Evolutionary conservation across 2,888 invertebrate genomes (phyloP), one percentile per base, ranked within the genome.

Genomic region (Sminthurides aquaticus): DNA sequence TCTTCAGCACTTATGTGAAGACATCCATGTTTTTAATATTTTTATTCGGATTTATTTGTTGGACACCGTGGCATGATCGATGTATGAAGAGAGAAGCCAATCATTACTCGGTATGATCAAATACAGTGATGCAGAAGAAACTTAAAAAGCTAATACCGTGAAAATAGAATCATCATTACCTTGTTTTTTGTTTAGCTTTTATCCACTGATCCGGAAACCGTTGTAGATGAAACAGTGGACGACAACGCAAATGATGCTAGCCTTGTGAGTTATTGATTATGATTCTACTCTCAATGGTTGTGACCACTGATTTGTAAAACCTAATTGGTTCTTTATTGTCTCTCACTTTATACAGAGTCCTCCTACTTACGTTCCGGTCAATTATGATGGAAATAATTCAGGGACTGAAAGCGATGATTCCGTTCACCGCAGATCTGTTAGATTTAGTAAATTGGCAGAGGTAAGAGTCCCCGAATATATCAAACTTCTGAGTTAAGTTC

Each of bases 1-100:
- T 96, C 81, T 92, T 98, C 80, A 90, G 89, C 76, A 94, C 96
- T 24, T 98, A 97, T 79, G 83, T 95, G 68, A 94, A 96, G 80
- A 94, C 94, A 65, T 93, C 92, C 48, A 86, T 97, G 86, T 91
- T 98, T 76, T 87, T 91, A 66, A 81, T 97, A 70, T 98, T 97
- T 80, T 83, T 98, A 73, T 79, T 93, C 75, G 89, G 95, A 54
- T 86, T 95, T 76, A 85, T 93, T 74, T 87, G 94, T 75, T 89
- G 91, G 83, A 88, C 90, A 69, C 90, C 94, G 3, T 93, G 95
- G 87, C 85, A 89, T 79, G 90, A 91, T 75, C 88, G 89, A 69
- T 95, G 93, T 78, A 85, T 85, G 67, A 84, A 69, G 26, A 48
- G 22, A 15, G 65, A 85, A 76, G 82, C 81, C 75, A 80, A 82